Evolutionary conservation across 2,113 vertebrate genomes (phyloP), one percentile per base, ranked within the genome.

Genomic region (Alethe diademata): DNA sequence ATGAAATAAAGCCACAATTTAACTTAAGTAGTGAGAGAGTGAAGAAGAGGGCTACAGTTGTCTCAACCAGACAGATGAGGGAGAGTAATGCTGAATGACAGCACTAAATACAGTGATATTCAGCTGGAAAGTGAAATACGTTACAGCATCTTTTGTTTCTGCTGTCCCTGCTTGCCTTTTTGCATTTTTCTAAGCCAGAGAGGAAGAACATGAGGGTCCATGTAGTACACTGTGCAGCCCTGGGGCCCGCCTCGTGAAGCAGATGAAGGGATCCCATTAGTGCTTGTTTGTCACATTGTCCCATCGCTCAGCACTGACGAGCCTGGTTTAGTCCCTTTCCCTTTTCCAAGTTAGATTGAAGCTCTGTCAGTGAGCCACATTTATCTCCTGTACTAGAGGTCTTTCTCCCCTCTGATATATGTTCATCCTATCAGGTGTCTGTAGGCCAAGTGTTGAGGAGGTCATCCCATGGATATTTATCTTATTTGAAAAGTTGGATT

Each of bases 221-320:
- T 26, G 25, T 23, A 33, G 16, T 33, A 28, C 22, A 12, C n/a
- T 74, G 6, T 13, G 57, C 22, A 79, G 13, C 19, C 17, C 17
- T 60, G 29, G 36, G 33, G 43, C 26, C 22, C 38, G 74, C 12
- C 12, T 61, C 10, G 13, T 54, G 40, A 35, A 35, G 40, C n/a
- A 54, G 38, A 28, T 51, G 28, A 20, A 60, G 23, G 28, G 12
- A 23, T 51, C 38, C n/a, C 13, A 4, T 71, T 48, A 18, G 35
- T 35, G n/a, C 16, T n/a, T 38, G 8, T 54, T 47, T 54, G n/a
- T 50, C 47, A 38, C 38, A 9, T 8, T 0, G 0, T 29, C 15
- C 23, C 40, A 18, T 42, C 0, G 0, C 48, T 31, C 65, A 56
- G 42, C 3, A 1, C 29, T 48, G 57, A 20, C 0, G 0, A 56